These are phyloP conservation scores for Smutsia gigantea DNA, from an alignment of 2,797 vertebrate genomes.

Conservation along the genomic window DNA sequence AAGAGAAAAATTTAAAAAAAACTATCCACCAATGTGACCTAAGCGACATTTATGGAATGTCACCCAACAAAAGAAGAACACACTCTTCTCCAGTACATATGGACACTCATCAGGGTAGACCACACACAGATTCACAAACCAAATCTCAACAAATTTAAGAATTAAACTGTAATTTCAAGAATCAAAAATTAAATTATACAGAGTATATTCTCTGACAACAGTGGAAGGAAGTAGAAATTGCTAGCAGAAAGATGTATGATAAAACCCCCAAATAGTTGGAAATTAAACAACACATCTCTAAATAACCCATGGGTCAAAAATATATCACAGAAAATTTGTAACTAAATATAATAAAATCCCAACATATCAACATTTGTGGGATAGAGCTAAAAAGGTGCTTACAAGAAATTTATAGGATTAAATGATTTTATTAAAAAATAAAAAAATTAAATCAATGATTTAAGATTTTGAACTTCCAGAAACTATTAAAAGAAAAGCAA, in stretches of 20 bases:
- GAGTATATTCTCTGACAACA: background rate
- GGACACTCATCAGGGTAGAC: background rate
- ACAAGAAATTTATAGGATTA: background rate
- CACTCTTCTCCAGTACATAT: background rate
- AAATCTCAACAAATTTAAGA: constrained; percentile 5
- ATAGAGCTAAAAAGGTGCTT: too few relatives aligned
- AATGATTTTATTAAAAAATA: constrained; percentile 1
- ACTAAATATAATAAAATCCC: background rate
- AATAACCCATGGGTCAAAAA: background rate
- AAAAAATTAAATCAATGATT: background rate
- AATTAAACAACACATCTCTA: background rate
- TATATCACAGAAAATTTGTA: constrained; percentile 24
- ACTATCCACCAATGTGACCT: background rate
- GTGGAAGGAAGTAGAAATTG: constrained; percentile 27
- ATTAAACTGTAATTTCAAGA: too few relatives aligned
- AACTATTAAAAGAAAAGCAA: background rate
- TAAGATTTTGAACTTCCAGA: constrained; percentile 11
- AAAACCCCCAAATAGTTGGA: background rate
- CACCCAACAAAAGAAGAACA: background rate
- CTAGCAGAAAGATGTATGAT: background rate
- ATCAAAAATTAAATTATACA: background rate
- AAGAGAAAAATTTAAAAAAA: constrained; percentile 7
- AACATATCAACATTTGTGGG: background rate
- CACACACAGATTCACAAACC: background rate
- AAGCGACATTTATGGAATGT: background rate